A percentile compares a stretch with the other conserved stretches of the same genome.
These are phyloP conservation scores for Pachypanchax playfairii DNA, from an alignment of 2,113 vertebrate genomes.

Conservation along the genomic window DNA sequence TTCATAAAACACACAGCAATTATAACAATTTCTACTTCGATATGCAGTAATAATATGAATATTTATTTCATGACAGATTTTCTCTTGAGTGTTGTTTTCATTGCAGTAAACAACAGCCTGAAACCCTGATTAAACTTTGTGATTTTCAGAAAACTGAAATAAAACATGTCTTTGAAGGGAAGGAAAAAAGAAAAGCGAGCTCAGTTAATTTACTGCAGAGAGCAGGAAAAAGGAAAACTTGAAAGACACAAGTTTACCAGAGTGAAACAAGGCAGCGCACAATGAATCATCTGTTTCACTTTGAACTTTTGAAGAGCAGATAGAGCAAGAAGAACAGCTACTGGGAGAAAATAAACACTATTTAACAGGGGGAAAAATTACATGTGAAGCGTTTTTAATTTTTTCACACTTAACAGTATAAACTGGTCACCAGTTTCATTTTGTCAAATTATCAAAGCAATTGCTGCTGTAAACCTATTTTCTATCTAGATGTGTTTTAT, in stretches of 20 bases:
- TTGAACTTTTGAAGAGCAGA: constrained; percentile 56
- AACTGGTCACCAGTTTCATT: neutral
- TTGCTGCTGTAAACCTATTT: neutral
- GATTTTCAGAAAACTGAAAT: constrained; percentile 71
- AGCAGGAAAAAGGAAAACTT: constrained; percentile 53
- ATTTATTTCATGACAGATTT: constrained; percentile 46
- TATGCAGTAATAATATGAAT: too few relatives aligned
- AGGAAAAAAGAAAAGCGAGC: constrained; percentile 36
- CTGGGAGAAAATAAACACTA: constrained; percentile 47
- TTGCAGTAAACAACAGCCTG: constrained; percentile 68
- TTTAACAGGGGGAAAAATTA: constrained; percentile 9
- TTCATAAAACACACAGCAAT: too few relatives aligned
- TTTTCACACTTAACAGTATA: neutral
- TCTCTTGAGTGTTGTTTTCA: constrained; percentile 47
- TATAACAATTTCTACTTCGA: too few relatives aligned
- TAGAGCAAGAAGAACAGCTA: constrained; percentile 42
- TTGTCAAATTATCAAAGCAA: neutral
- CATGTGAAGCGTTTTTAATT: neutral
- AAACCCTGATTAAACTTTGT: constrained; percentile 66
- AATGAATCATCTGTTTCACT: constrained; percentile 62
- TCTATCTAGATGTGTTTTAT: neutral
- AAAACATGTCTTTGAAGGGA: constrained; percentile 70
- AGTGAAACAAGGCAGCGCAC: constrained; percentile 61
- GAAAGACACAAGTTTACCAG: constrained; percentile 69
- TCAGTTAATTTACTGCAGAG: constrained; percentile 72